Evolutionary conservation across 2,888 invertebrate species (phyloP).

Genomic region (Scaptomyza cyrtandrae): DNA sequence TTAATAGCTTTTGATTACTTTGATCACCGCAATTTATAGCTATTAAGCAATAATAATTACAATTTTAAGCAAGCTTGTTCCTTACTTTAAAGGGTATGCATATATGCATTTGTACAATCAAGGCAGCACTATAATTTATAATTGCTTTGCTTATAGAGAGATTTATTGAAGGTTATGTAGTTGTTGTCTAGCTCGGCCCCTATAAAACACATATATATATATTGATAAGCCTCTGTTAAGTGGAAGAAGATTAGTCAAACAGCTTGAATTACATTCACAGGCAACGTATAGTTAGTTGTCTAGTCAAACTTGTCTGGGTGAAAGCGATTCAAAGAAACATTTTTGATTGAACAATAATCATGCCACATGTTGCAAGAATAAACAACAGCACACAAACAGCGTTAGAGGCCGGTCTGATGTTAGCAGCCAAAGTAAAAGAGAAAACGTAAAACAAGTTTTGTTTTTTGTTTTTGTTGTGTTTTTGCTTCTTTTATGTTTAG

Average conservation of each 20-base stretch:
- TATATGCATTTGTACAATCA: neutral
- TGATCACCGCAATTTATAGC: neutral
- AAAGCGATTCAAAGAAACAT: conserved; percentile 26
- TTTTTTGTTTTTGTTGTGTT: neutral
- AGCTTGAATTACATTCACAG: neutral
- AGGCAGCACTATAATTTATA: conserved; percentile 26
- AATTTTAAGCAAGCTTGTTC: neutral
- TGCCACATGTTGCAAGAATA: conserved; percentile 53
- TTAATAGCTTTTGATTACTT: neutral
- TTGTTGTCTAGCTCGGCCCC: conserved; percentile 1
- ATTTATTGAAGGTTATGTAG: conserved; percentile 27
- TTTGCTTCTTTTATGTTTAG: conserved; percentile 4
- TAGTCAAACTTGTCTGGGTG: conserved; percentile 40
- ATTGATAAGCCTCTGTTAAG: conserved; percentile 20
- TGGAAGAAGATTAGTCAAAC: conserved; percentile 25
- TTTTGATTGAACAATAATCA: conserved; percentile 23
- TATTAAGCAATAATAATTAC: neutral
- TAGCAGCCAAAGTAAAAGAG: conserved; percentile 37
- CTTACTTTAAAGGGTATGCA: neutral
- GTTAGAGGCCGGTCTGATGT: conserved; percentile 24
- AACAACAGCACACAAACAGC: neutral
- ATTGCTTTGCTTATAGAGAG: conserved; percentile 18
- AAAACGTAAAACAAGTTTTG: conserved; percentile 52
- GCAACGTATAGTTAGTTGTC: conserved; percentile 8
- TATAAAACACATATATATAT: neutral